Evolutionary conservation across 2,888 invertebrate genomes (phyloP), one percentile per base, ranked within the genome.

Genomic region (Lottia scabra): DNA sequence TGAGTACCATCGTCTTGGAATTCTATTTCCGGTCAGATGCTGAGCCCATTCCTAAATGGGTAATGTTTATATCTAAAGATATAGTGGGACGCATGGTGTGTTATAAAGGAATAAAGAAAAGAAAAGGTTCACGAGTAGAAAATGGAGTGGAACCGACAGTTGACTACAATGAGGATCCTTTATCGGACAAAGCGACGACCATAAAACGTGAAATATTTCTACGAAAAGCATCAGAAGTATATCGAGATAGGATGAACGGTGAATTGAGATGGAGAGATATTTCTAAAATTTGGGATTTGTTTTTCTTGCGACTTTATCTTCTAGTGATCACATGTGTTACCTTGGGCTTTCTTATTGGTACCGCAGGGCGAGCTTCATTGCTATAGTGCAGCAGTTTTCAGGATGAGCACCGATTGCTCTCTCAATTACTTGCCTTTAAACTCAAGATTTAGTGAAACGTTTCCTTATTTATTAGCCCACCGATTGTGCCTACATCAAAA

Each of bases 1-100:
- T 73, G 16, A 66, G 72, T 66, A 75, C 74, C 48, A 68, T 56
- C 45, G 71, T 72, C 6, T 72, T 76, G 12, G 44, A 69, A 44
- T 43, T 76, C 26, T 69, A 67, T 46, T 68, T 68, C 62, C 70
- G 72, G 3, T 27, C 67, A 15, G 68, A 70, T n/a, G 69, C 70
- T 38, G 44, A 48, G 62, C 70, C 65, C 56, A 27, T 76, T 38
- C 56, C 56, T 10, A 23, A 23, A 23, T 56, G 23, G 19, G 19
- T 56, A 12, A 56, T 19, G 56, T 56, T 56, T 23, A 19, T 56
- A 56, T 56, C 23, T 13, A 56, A 13, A 13, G 23, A 56, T 23
- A 56, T 56, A 10, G 12, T 56, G 56, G 56, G 56, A 23, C 56
- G 56, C 8, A 19, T 56, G 19, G 56, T 56, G 19, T 56, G 56